These are phyloP conservation scores for Garra rufa DNA, from an alignment of 2,113 vertebrate genomes.

Conservation along the genomic window DNA sequence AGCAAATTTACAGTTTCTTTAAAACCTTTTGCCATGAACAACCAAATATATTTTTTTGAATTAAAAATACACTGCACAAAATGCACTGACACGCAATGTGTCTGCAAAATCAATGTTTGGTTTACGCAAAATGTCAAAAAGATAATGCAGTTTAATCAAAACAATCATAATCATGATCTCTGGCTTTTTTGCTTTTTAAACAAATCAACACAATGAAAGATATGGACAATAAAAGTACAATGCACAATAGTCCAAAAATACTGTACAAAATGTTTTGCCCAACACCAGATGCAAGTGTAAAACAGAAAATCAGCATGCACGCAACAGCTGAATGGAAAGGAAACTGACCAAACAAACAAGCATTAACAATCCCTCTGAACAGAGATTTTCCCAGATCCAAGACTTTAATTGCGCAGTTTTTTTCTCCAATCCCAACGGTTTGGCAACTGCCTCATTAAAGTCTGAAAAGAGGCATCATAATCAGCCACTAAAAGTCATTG, in stretches of 20 bases:
- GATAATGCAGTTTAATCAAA: neutral
- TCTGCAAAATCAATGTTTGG: neutral
- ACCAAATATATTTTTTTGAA: neutral
- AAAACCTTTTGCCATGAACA: neutral
- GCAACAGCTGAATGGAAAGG: neutral
- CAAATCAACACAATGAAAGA: neutral
- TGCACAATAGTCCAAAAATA: neutral
- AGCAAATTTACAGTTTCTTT: conserved; percentile 4
- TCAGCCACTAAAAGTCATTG: neutral
- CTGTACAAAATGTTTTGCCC: neutral
- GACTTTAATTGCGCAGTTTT: neutral
- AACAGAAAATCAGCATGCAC: conserved; percentile 15
- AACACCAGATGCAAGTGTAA: neutral
- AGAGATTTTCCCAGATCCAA: neutral
- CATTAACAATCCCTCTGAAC: conserved; percentile 11
- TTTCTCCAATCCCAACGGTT: neutral
- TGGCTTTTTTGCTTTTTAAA: neutral
- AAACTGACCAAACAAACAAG: neutral
- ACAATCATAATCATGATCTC: neutral
- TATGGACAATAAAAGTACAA: neutral
- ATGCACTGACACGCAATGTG: neutral
- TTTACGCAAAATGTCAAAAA: neutral
- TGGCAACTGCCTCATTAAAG: neutral
- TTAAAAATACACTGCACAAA: neutral
- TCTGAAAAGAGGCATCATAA: neutral